A percentile compares a stretch with the other conserved stretches of the same genome.
Conservation (phyloP, 1,140 invertebrate genomes). For the Cydia amplana region DNA sequence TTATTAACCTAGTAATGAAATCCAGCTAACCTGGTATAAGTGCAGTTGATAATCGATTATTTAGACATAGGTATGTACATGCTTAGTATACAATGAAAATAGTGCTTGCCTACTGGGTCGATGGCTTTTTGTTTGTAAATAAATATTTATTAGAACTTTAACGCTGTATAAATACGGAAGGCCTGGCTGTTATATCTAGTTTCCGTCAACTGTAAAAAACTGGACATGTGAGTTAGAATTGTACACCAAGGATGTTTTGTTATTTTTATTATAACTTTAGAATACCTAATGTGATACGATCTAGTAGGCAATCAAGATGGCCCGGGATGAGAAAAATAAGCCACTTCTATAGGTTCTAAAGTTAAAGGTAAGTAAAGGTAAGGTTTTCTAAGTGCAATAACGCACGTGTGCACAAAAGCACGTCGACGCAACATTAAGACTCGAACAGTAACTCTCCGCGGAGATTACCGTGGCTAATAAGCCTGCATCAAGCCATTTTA, state of each 20-base stretch:
- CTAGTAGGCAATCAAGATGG: background rate
- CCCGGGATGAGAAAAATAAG: background rate
- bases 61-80: background rate
- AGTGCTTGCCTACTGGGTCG: background rate
- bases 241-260: too few species aligned
- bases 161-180: background rate
- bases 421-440: slow-evolving; percentile 13
- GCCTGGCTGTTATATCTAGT: background rate
- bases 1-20: background rate
- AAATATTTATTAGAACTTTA: background rate
- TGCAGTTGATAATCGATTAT: background rate
- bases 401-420: slow-evolving; percentile 11
- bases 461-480: slow-evolving; percentile 20
- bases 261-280: too few species aligned
- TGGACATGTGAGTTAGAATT: background rate
- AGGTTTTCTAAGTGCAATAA: background rate
- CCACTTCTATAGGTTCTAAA: too few species aligned
- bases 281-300: background rate
- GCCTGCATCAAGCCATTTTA: slow-evolving; percentile 22
- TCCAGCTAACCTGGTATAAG: background rate
- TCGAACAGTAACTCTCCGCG: slow-evolving; percentile 7
- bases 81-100: background rate
- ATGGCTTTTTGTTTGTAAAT: background rate
- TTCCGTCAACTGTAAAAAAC: background rate
- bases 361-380: too few species aligned